Conservation (phyloP, 2,888 invertebrate genomes). For the Papilio gigon region DNA sequence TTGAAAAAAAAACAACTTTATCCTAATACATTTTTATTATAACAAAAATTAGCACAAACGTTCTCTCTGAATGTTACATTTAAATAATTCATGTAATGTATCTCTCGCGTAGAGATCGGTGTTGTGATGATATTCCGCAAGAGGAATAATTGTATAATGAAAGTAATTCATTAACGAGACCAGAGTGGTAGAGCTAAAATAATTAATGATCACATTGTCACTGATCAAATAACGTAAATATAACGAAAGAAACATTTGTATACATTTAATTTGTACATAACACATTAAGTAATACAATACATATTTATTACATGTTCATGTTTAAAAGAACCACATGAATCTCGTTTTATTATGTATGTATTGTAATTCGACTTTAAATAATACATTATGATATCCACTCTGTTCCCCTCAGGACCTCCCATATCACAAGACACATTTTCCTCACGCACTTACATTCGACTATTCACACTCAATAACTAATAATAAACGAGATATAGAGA, state of each 20-base stretch:
- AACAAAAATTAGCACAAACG: conserved; percentile 40
- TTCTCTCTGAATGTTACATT: conserved; percentile 21
- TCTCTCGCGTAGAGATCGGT: neutral
- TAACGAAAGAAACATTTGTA: neutral
- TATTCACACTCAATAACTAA: neutral
- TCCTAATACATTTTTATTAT: conserved; percentile 39
- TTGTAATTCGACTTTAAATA: neutral
- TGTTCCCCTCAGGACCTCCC: neutral
- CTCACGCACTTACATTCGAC: neutral
- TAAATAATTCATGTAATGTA: conserved; percentile 31
- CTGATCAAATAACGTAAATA: neutral
- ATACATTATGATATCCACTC: neutral
- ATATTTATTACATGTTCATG: neutral
- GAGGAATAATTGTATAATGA: neutral
- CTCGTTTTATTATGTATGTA: neutral
- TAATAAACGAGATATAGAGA: conserved; percentile 24
- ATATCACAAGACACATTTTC: neutral
- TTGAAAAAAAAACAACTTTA: conserved; percentile 35
- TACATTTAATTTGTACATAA: conserved; percentile 1
- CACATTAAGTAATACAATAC: neutral
- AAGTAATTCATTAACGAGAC: neutral
- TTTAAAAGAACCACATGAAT: neutral
- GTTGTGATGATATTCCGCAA: conserved; percentile 19
- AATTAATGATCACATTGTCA: neutral
- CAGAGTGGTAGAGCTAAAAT: conserved; percentile 10